Percentiles rank a stretch among this genome's conserved stretches.
These are phyloP conservation scores for Drosophila differens DNA, from an alignment of 2,888 invertebrate genomes.

Conservation along the genomic window DNA sequence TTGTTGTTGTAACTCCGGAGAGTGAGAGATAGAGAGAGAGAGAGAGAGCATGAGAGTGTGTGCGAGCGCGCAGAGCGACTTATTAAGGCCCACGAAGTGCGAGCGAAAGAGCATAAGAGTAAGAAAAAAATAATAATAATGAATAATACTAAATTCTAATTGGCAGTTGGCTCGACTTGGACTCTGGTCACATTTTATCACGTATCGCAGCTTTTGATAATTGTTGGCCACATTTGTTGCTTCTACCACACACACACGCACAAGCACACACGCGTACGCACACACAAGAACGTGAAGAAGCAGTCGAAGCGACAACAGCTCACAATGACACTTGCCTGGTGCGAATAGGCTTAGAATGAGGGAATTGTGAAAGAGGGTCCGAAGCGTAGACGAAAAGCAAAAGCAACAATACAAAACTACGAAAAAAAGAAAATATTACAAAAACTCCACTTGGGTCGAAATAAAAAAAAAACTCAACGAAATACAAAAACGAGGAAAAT, in stretches of 20 bases:
- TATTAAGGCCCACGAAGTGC: constrained; percentile 25
- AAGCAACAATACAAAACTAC: constrained; percentile 21
- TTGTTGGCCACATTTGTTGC: constrained; percentile 74
- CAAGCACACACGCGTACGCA: not conserved
- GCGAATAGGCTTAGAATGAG: constrained; percentile 75
- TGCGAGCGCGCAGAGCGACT: constrained; percentile 32
- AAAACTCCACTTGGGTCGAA: constrained; percentile 37
- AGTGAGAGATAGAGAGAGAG: constrained; percentile 23
- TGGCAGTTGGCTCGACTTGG: constrained; percentile 49
- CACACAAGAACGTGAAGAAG: constrained; percentile 19
- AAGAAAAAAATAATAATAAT: constrained; percentile 57
- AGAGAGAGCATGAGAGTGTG: constrained; percentile 24
- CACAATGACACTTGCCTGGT: constrained; percentile 60
- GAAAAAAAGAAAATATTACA: constrained; percentile 1
- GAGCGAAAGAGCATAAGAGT: constrained; percentile 40
- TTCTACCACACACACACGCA: constrained; percentile 40
- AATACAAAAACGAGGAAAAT: constrained; percentile 66
- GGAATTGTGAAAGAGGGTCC: constrained; percentile 51
- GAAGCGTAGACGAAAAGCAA: constrained; percentile 52
- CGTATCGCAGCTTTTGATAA: constrained; percentile 53
- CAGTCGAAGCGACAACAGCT: constrained; percentile 29
- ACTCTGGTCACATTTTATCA: constrained; percentile 69
- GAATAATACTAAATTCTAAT: constrained; percentile 80
- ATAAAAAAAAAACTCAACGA: constrained; percentile 39
- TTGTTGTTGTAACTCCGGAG: constrained; percentile 37